Evolutionary conservation across 1,140 invertebrate species (phyloP).

Genomic region (Sarcophaga peregrina): DNA sequence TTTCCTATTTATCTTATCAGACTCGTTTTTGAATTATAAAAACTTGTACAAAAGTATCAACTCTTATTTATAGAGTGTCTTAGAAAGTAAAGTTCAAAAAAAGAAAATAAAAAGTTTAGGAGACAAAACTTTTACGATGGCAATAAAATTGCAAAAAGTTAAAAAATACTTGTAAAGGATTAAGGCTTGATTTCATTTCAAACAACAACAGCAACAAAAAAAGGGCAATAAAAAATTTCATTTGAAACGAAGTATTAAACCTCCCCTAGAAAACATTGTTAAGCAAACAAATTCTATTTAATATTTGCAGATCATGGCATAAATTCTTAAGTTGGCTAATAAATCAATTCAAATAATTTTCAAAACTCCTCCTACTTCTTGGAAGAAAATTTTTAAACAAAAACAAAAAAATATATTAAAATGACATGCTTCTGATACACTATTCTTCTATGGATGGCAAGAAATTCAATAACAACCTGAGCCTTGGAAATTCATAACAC

Average conservation of each 20-base stretch:
- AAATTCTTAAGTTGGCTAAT: slow-evolving; percentile 33
- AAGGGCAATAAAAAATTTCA: slow-evolving; percentile 14
- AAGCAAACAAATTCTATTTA: slow-evolving; percentile 31
- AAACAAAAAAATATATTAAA: slow-evolving; percentile 9
- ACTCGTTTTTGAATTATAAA: too few species aligned
- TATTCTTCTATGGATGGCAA: background rate
- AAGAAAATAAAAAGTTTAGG: slow-evolving; percentile 4
- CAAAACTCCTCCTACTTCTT: background rate
- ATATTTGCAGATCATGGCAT: slow-evolving; percentile 10
- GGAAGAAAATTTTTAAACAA: background rate
- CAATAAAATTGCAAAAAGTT: slow-evolving; percentile 16
- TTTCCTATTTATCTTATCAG: too few species aligned
- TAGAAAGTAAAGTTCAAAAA: background rate
- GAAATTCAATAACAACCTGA: background rate
- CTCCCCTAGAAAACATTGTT: slow-evolving; percentile 20
- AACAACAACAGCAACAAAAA: too few species aligned
- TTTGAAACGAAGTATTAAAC: background rate
- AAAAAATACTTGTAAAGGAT: slow-evolving; percentile 38
- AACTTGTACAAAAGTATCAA: too few species aligned
- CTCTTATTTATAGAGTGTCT: too few species aligned
- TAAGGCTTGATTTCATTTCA: slow-evolving; percentile 29
- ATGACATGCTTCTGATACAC: slow-evolving; percentile 2
- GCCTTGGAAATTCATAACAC: background rate
- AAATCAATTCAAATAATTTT: slow-evolving; percentile 25
- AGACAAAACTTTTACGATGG: slow-evolving; percentile 31